phyloP scores from a whole-genome alignment of 2,888 invertebrate genomes.

The Leptopilina drosophilae region DNA sequence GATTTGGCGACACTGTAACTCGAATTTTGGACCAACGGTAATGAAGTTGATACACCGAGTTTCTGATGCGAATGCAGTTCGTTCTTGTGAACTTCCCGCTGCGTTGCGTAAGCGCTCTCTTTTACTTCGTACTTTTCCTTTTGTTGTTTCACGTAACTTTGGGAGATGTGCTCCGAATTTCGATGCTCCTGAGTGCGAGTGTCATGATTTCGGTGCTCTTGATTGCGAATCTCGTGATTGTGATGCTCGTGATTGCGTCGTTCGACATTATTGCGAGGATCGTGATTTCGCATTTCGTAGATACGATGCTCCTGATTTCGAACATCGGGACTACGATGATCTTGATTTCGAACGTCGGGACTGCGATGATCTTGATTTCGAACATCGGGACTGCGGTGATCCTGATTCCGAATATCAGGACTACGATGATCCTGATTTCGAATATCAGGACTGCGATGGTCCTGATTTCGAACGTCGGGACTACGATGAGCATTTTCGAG shows the following conservation, averaged over 20 bases:
- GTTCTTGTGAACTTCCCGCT: conserved; percentile 68
- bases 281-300: neutral
- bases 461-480: conserved; percentile 55
- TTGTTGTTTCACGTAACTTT: conserved; percentile 71
- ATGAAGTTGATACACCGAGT: conserved; percentile 72
- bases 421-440: neutral
- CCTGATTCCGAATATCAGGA: neutral
- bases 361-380: neutral
- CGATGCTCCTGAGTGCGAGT: neutral
- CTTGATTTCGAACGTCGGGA: neutral
- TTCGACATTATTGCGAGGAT: neutral
- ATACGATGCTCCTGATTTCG: neutral
- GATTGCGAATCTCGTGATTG: neutral
- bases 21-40: conserved; percentile 71
- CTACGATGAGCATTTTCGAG: conserved; percentile 74
- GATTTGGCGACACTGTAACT: conserved; percentile 71
- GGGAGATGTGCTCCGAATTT: conserved; percentile 64
- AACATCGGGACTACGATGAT: neutral
- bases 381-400: neutral
- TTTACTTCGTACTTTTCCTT: conserved; percentile 74
- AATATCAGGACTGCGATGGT: neutral
- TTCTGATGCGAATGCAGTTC: conserved; percentile 72
- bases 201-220: neutral
- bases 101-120: conserved; percentile 70
- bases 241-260: neutral